Conservation (phyloP, 2,797 vertebrate genomes). For the Phrynocephalus forsythii region DNA sequence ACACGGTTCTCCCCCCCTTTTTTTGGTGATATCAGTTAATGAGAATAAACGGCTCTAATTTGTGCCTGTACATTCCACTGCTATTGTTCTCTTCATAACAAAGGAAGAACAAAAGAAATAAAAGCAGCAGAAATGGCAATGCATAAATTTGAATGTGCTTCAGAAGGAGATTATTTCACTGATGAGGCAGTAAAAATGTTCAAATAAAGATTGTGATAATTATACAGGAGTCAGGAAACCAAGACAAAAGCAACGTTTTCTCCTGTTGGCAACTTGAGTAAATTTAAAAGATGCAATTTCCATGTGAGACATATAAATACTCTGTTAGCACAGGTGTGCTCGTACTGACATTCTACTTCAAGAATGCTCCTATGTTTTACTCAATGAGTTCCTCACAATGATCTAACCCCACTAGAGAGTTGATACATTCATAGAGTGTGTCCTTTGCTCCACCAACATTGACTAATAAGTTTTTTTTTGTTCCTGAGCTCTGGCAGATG, state of each 20-base stretch:
- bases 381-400: neutral
- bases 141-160: conserved; percentile 59
- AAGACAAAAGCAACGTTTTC: conserved; percentile 65
- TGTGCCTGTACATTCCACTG: conserved; percentile 60
- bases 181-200: conserved; percentile 59
- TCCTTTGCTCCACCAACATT: neutral
- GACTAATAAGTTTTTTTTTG: neutral
- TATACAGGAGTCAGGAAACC: conserved; percentile 60
- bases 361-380: no score
- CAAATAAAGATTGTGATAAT: conserved; percentile 66
- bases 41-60: conserved; percentile 73
- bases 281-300: neutral
- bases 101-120: conserved; percentile 67
- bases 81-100: conserved; percentile 65
- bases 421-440: neutral
- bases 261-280: conserved; percentile 43
- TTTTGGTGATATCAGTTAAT: conserved; percentile 60
- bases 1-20: conserved; percentile 31
- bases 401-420: neutral
- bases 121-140: conserved; percentile 57
- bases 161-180: conserved; percentile 57
- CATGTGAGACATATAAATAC: neutral
- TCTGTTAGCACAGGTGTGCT: neutral
- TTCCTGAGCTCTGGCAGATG: neutral
- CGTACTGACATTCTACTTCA: neutral